Evolutionary conservation across 2,113 vertebrate genomes (phyloP), one percentile per base, ranked within the genome.

Genomic region (Bucco capensis): DNA sequence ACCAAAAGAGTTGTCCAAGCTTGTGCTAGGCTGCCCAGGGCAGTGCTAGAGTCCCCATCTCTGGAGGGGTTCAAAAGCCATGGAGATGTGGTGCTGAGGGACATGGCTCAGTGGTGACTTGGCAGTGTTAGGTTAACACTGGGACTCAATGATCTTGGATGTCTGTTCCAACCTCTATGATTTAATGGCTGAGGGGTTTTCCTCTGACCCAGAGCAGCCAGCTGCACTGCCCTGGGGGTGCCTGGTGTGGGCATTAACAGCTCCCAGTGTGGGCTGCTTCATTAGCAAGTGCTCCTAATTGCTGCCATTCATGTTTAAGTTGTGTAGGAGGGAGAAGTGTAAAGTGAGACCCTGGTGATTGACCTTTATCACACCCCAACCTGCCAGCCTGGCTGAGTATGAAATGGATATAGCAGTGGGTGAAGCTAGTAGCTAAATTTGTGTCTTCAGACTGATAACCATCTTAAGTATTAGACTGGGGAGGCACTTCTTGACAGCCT

Each of bases 401-500:
- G 96, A 97, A 97, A 97, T 66, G 90, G 98, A 98, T 97, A 97
- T 92, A 77, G 21, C 94, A 70, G 66, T 12, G 67, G 88, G 92
- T 96, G 92, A 96, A 96, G 98, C 96, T 92, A 97, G 97, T 24
- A 71, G 98, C 98, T 97, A 98, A 98, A 98, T 98, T 98, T 98
- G 98, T 98, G 97, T 95, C 94, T 97, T 95, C 91, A 79, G 92
- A 69, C 90, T 23, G 69, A 94, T 83, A 96, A 92, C 95, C 97
- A 92, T 98, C 97, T 98, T 96, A 92, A 97, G 97, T 76, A 96
- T 97, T 94, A 98, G 89, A 46, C 93, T 21, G 89, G 88, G 69
- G 72, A 96, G 94, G 88, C 96, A 80, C 94, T 89, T 71, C 18
- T 62, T 53, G 83, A 65, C 83, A 37, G 90, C 96, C 97, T 97